These are phyloP conservation scores for Rotaria sp. DNA, from an alignment of 2,888 invertebrate species.

Conservation along the genomic window DNA sequence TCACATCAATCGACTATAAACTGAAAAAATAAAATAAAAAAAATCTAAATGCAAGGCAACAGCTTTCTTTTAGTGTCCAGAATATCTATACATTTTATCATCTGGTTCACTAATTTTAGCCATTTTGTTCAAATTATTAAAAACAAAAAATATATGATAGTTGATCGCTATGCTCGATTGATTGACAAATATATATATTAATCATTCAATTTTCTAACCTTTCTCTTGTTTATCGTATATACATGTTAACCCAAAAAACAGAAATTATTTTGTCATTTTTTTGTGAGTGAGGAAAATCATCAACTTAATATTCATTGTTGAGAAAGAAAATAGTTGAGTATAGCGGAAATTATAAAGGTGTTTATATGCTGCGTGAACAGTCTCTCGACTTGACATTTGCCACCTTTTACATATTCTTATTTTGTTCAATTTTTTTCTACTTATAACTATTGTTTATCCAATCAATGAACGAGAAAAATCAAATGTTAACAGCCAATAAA, in stretches of 20 bases:
- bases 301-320: neutral
- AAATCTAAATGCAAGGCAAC: neutral
- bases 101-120: conserved; percentile 13
- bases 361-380: neutral
- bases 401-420: neutral
- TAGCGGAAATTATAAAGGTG: neutral
- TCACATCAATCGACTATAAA: neutral
- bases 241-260: neutral
- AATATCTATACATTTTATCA: neutral
- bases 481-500: neutral
- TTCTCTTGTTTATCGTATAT: neutral
- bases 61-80: neutral
- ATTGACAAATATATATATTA: neutral
- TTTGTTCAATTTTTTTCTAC: too few species aligned
- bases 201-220: neutral
- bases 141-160: neutral
- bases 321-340: neutral
- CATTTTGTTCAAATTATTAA: neutral
- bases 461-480: neutral
- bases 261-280: neutral
- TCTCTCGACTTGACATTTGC: neutral
- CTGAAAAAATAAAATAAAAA: neutral
- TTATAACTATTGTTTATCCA: neutral
- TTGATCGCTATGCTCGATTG: neutral
- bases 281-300: conserved; percentile 12